Conservation (phyloP, 2,797 vertebrate genomes). For the Sparus aurata region DNA sequence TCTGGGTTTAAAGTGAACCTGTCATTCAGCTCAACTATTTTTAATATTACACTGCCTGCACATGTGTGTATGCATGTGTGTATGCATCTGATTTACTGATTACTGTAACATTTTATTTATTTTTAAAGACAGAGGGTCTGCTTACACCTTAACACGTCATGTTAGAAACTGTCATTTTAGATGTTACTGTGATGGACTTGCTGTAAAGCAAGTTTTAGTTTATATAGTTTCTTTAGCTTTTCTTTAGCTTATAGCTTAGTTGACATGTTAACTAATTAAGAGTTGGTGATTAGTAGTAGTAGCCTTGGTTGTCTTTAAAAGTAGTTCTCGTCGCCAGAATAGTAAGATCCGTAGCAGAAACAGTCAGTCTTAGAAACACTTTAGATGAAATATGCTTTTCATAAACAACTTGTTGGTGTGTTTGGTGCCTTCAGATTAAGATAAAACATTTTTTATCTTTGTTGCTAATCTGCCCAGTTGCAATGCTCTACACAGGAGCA, state of each 20-base stretch:
- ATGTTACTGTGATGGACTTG: not conserved
- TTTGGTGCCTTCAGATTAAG: not conserved
- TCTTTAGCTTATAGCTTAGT: not conserved
- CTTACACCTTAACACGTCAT: not conserved
- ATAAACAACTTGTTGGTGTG: not conserved
- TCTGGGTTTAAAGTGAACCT: not conserved
- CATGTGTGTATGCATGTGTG: no score
- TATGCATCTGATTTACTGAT: not conserved
- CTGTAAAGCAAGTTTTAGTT: not conserved
- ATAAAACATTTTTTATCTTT: not conserved
- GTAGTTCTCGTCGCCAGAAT: not conserved
- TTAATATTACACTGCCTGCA: not conserved
- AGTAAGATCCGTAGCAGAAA: not conserved
- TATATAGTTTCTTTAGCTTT: not conserved
- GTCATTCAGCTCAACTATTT: not conserved
- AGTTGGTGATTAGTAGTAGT: not conserved
- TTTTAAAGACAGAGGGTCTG: not conserved
- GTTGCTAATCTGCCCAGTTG: not conserved
- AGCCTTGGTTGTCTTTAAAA: not conserved
- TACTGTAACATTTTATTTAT: not conserved
- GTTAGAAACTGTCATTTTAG: not conserved
- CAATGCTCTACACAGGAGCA: not conserved
- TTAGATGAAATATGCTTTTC: not conserved
- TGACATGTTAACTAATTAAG: not conserved
- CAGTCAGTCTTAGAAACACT: not conserved